Base-by-base conservation (phyloP, 2,797 vertebrate genomes). In the Gobio occitaniae region DNA sequence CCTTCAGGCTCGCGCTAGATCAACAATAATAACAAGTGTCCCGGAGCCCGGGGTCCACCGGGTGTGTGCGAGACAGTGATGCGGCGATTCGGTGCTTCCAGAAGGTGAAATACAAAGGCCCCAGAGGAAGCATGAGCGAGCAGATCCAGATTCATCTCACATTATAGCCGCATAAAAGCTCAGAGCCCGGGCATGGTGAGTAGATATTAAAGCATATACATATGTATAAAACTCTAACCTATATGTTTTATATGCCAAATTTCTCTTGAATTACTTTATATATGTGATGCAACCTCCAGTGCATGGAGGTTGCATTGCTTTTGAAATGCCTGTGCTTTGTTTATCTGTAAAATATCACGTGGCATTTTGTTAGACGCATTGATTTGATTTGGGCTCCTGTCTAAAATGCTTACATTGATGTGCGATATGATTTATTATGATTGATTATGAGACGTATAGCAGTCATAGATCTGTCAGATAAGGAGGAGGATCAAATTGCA, bases 131-230 rank as follows among this genome's bases (percentile, higher is more conserved):
- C 92, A 94, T 90, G 93, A 93, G 77, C 79, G 88, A 86, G 66
- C 79, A 87, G 71, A 88, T 87, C 78, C 79, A 88, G 82, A 61
- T 16, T 9, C 59, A 82, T 65, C 61, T 59, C 61, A 61, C 4
- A 16, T 50, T 83, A 21, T 94, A 92, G 91, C 92, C 88, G 70
- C 84, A 90, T 83, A 83, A 80, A 86, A 61, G 48, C 87, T 84
- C 75, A 70, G 88, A 83, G 76, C 79, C 80, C 86, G 81, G 85
- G 92, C 90, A 96, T 96, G 95, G 95, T 96, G 81, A 94, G 95
- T 93, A n/a, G 2, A 15, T 12, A 13, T 32, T 21, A 70, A 38
- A 65, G 19, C 21, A 65, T 2, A 32, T 2, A 32, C 32, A 32
- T 1, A 32, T 32, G 32, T 25, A 25, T 25, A 15, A 68, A 4